Evolutionary conservation across 2,888 invertebrate species (phyloP).

Genomic region (Pecten maximus): DNA sequence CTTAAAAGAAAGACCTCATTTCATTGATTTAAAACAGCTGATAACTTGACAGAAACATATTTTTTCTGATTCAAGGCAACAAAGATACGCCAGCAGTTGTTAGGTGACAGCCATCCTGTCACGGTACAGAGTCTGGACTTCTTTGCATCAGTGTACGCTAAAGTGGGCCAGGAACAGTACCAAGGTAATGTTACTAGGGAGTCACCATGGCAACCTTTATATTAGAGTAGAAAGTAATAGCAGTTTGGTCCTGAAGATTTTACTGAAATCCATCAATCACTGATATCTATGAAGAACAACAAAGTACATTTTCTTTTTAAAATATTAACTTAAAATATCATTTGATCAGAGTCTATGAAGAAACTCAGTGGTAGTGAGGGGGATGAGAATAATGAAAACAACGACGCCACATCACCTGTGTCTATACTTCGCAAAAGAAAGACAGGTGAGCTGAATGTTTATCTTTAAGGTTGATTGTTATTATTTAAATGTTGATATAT

Average conservation of each 20-base stretch:
- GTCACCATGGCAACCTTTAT: not conserved
- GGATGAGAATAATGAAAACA: slow-evolving; percentile 53
- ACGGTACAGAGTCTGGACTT: slow-evolving; percentile 77
- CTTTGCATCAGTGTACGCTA: slow-evolving; percentile 78
- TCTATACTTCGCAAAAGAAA: slow-evolving; percentile 71
- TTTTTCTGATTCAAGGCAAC: slow-evolving; percentile 68
- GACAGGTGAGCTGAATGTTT: slow-evolving; percentile 38
- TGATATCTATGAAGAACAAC: no score
- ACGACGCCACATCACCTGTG: slow-evolving; percentile 60
- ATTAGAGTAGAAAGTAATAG: not conserved
- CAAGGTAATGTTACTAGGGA: slow-evolving; percentile 62
- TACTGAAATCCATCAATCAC: no score
- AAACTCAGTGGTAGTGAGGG: slow-evolving; percentile 54
- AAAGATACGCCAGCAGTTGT: slow-evolving; percentile 75
- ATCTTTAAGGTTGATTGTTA: not conserved
- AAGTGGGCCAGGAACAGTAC: slow-evolving; percentile 79
- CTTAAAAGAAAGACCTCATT: not conserved
- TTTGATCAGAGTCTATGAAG: slow-evolving; percentile 63
- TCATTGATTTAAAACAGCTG: not conserved
- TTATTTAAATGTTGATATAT: not conserved
- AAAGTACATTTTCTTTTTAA: no score
- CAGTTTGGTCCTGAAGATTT: no score
- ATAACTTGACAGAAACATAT: not conserved
- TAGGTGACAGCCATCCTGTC: slow-evolving; percentile 74
- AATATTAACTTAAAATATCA: not conserved